Conservation (phyloP, 2,113 vertebrate genomes). For the Epinephelus fuscoguttatus region DNA sequence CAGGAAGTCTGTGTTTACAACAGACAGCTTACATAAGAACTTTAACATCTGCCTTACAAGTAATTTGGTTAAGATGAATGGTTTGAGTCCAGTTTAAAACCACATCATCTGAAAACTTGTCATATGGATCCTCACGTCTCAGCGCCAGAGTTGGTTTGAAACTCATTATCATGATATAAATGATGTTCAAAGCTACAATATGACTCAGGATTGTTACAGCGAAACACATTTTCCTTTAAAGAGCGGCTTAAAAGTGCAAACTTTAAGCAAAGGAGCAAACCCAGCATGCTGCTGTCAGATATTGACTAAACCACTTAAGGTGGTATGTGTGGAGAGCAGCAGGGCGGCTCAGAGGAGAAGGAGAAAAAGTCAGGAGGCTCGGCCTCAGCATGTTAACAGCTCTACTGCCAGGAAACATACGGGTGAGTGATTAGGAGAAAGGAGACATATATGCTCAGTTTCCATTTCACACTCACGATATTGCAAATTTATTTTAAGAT, state of each 20-base stretch:
- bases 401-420: not conserved
- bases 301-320: not conserved
- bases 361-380: not conserved
- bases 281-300: slow-evolving; percentile 12
- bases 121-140: not conserved
- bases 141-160: too few relatives aligned
- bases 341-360: not conserved
- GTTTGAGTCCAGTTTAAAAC: not conserved
- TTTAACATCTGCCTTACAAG: not conserved
- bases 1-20: slow-evolving; percentile 3
- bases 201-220: not conserved
- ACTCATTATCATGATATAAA: not conserved
- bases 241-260: not conserved
- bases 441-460: not conserved
- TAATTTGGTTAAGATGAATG: not conserved
- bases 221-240: not conserved
- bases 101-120: not conserved
- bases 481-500: not conserved
- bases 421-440: too few relatives aligned
- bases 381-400: not conserved
- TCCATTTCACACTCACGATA: not conserved
- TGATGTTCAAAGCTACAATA: not conserved
- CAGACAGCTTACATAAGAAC: not conserved
- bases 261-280: not conserved
- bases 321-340: not conserved